phyloP scores from a whole-genome alignment of 2,797 vertebrate genomes.

The Anguilla marmorata region DNA sequence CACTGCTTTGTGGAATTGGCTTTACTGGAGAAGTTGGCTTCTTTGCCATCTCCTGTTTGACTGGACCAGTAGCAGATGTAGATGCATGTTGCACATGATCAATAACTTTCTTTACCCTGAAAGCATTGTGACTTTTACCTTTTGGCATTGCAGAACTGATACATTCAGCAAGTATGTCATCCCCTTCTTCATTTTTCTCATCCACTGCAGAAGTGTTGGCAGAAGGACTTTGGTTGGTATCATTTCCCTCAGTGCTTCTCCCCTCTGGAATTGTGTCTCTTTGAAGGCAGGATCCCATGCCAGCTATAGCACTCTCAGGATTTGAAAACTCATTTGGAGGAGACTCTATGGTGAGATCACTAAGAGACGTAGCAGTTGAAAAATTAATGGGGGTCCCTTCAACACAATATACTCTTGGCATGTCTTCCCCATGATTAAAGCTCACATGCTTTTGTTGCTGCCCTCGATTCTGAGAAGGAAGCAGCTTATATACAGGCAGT shows the following conservation, averaged over 20 bases:
- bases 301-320: slow-evolving; percentile 55
- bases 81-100: slow-evolving; percentile 79
- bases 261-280: slow-evolving; percentile 84
- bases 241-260: slow-evolving; percentile 74
- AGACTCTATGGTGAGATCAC: slow-evolving; percentile 95
- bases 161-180: slow-evolving; percentile 95
- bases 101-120: slow-evolving; percentile 83
- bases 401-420: slow-evolving; percentile 90
- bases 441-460: slow-evolving; percentile 79
- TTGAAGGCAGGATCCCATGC: slow-evolving; percentile 65
- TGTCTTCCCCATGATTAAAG: slow-evolving; percentile 84
- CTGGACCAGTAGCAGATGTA: slow-evolving; percentile 66
- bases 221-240: slow-evolving; percentile 60
- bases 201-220: slow-evolving; percentile 50
- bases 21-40: slow-evolving; percentile 95
- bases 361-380: slow-evolving; percentile 94
- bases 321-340: slow-evolving; percentile 85
- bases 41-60: slow-evolving; percentile 78
- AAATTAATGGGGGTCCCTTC: slow-evolving; percentile 97
- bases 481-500: slow-evolving; percentile 92
- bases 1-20: slow-evolving; percentile 82
- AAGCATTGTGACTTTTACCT: slow-evolving; percentile 89
- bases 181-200: slow-evolving; percentile 73
- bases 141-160: slow-evolving; percentile 98
- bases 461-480: slow-evolving; percentile 81